A percentile compares a stretch with the other conserved stretches of the same genome.
phyloP scores from a whole-genome alignment of 1,140 invertebrate species.

The Alviniconcha marisindica region DNA sequence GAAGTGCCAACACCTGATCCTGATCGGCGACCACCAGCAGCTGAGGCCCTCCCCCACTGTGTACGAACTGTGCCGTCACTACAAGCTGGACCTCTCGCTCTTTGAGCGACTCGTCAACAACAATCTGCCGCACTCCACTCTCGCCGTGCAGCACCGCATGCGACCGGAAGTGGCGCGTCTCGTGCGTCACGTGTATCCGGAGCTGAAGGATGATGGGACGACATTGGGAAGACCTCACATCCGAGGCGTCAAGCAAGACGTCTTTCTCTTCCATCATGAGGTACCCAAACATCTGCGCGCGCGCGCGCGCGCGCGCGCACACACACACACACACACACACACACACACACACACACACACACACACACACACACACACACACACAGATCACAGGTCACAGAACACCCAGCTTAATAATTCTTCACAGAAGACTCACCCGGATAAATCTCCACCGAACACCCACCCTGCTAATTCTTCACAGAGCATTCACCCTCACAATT shows the following conservation, averaged over 20 bases:
- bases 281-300: no score
- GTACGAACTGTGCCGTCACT: conserved; percentile 41
- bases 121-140: conserved; percentile 59
- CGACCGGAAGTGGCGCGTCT: conserved; percentile 74
- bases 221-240: conserved; percentile 44
- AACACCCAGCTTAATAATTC: no score
- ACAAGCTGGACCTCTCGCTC: conserved; percentile 71
- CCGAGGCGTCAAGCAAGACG: conserved; percentile 68
- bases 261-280: conserved; percentile 75
- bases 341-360: no score
- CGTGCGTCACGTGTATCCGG: conserved; percentile 73
- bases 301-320: no score
- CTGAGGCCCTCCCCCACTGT: conserved; percentile 75
- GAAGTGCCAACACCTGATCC: conserved; percentile 86
- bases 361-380: no score
- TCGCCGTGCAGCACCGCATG: conserved; percentile 67
- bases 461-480: no score
- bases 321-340: no score
- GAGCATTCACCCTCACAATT: no score
- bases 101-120: conserved; percentile 72
- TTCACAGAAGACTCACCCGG: no score
- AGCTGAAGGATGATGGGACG: conserved; percentile 68
- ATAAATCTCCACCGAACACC: no score
- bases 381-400: no score
- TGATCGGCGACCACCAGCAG: conserved; percentile 85